Percentiles rank a stretch among this genome's conserved stretches.
These are phyloP conservation scores for Diarsia dahlii DNA, from an alignment of 2,888 invertebrate genomes.

Conservation along the genomic window DNA sequence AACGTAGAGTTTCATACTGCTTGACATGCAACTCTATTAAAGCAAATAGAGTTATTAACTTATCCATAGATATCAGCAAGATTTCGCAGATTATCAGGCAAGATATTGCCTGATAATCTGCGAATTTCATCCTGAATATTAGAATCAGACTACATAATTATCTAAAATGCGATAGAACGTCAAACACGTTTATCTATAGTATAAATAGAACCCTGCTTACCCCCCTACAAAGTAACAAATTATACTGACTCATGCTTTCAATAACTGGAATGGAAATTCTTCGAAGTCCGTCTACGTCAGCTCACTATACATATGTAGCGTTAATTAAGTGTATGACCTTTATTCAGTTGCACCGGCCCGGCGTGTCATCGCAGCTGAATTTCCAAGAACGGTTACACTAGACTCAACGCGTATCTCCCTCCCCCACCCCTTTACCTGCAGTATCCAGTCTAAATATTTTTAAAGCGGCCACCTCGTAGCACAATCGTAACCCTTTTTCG, in stretches of 20 bases:
- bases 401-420: conserved; percentile 42
- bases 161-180: background rate
- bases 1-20: background rate
- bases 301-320: background rate
- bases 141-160: background rate
- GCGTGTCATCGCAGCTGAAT: conserved; percentile 43
- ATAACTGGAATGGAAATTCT: background rate
- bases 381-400: conserved; percentile 57
- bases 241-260: background rate
- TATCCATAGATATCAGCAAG: too few relatives aligned
- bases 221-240: background rate
- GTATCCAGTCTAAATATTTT: conserved; percentile 48
- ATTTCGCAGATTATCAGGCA: too few relatives aligned
- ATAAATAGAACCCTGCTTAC: background rate
- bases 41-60: background rate
- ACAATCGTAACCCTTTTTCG: conserved; percentile 44
- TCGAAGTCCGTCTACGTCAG: background rate
- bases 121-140: background rate
- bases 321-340: conserved; percentile 47
- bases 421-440: conserved; percentile 46
- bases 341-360: conserved; percentile 41
- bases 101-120: background rate
- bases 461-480: conserved; percentile 33
- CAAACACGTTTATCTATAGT: background rate
- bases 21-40: background rate